Conservation (phyloP, 2,113 vertebrate species). For the Uropsilus gracilis region DNA sequence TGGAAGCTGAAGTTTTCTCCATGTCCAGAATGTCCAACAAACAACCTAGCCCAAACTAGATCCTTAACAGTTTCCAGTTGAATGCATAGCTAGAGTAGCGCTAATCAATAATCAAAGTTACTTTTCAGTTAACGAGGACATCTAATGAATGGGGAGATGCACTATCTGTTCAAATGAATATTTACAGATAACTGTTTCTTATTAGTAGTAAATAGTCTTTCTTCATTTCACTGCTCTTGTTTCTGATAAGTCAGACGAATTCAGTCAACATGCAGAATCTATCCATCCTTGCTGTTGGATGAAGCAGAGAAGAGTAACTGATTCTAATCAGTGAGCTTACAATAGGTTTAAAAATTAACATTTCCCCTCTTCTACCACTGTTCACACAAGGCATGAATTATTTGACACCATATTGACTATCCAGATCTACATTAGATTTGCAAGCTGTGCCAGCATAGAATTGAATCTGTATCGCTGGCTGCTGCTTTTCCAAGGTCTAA, state of each 20-base stretch:
- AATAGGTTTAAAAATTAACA: background rate
- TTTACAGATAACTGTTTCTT: conserved; percentile 5
- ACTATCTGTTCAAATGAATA: background rate
- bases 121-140: background rate
- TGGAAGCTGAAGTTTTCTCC: background rate
- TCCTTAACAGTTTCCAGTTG: background rate
- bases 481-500: background rate
- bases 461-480: background rate
- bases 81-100: background rate
- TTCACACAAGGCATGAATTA: background rate
- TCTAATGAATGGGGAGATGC: background rate
- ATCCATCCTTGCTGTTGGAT: background rate
- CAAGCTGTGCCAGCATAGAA: background rate
- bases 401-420: background rate
- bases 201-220: conserved; percentile 17
- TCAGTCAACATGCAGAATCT: background rate
- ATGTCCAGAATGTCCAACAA: background rate
- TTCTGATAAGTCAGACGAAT: background rate
- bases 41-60: background rate
- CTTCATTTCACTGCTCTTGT: background rate
- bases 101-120: background rate
- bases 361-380: background rate
- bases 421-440: background rate
- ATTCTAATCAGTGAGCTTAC: background rate
- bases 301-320: background rate